Conservation (phyloP, 2,888 invertebrate genomes). For the Ashinkailepas kermadecensis region DNA sequence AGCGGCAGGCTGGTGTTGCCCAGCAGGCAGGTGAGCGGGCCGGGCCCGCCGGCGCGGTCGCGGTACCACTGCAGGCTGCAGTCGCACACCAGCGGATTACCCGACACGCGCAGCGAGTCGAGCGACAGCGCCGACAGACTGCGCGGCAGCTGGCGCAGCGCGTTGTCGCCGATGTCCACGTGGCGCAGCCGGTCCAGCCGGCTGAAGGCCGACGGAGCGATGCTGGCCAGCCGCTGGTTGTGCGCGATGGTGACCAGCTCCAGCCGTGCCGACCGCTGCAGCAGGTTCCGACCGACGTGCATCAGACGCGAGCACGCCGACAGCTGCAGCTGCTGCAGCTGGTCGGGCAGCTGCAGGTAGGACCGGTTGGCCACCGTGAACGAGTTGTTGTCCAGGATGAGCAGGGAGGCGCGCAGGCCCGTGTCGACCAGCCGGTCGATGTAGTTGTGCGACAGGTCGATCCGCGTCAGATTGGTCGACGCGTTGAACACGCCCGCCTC, state of each 20-base stretch:
- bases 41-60: constrained; percentile 3
- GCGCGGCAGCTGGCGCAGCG: constrained; percentile 13
- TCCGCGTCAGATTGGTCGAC: constrained; percentile 29
- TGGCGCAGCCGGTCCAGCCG: background rate
- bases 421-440: constrained; percentile 27
- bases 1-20: constrained; percentile 25
- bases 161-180: background rate
- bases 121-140: constrained; percentile 29
- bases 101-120: constrained; percentile 27
- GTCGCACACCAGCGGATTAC: constrained; percentile 29
- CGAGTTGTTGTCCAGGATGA: constrained; percentile 33
- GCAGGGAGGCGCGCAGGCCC: constrained; percentile 27
- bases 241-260: constrained; percentile 28
- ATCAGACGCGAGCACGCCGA: constrained; percentile 31
- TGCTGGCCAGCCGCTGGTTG: constrained; percentile 29
- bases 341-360: constrained; percentile 27
- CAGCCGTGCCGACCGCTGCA: constrained; percentile 28
- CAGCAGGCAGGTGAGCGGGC: constrained; percentile 28
- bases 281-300: constrained; percentile 30
- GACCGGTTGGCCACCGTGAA: constrained; percentile 29
- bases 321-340: constrained; percentile 27
- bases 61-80: constrained; percentile 20
- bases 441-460: constrained; percentile 32
- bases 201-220: background rate
- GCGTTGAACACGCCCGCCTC: constrained; percentile 32